These are phyloP conservation scores for Philopotamus ludificatus DNA, from an alignment of 1,140 invertebrate species.

Conservation along the genomic window DNA sequence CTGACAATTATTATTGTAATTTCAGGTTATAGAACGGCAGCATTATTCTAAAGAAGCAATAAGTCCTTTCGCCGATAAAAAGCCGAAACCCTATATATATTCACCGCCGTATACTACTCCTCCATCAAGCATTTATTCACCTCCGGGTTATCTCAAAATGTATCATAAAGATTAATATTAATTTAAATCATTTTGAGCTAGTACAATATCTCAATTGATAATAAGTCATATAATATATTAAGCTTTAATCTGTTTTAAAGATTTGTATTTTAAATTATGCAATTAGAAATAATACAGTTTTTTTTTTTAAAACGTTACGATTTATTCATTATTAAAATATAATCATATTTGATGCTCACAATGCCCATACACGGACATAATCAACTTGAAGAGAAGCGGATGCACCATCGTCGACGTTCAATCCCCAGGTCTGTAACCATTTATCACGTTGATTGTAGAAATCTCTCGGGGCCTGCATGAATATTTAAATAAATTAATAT, in stretches of 20 bases:
- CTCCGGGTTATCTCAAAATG: conserved; percentile 53
- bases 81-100: conserved; percentile 54
- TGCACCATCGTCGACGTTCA: conserved; percentile 46
- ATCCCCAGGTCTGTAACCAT: conserved; percentile 51
- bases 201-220: too few relatives aligned
- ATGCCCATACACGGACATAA: conserved; percentile 52
- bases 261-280: too few relatives aligned
- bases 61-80: conserved; percentile 55
- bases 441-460: conserved; percentile 47
- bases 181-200: neutral
- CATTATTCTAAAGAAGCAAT: conserved; percentile 59
- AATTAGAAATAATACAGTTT: too few relatives aligned
- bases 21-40: conserved; percentile 68
- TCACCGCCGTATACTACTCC: conserved; percentile 52
- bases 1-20: conserved; percentile 17
- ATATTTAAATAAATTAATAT: too few relatives aligned
- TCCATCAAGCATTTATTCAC: conserved; percentile 44
- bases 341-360: conserved; percentile 43
- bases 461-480: conserved; percentile 46
- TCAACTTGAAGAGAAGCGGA: conserved; percentile 51
- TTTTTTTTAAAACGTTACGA: too few relatives aligned
- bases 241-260: too few relatives aligned
- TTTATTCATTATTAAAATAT: too few relatives aligned
- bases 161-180: conserved; percentile 59
- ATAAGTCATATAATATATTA: too few relatives aligned